A percentile compares a stretch with the other conserved stretches of the same genome.
Conservation (phyloP, 2,113 vertebrate species). For the Ramphastos sulfuratus region DNA sequence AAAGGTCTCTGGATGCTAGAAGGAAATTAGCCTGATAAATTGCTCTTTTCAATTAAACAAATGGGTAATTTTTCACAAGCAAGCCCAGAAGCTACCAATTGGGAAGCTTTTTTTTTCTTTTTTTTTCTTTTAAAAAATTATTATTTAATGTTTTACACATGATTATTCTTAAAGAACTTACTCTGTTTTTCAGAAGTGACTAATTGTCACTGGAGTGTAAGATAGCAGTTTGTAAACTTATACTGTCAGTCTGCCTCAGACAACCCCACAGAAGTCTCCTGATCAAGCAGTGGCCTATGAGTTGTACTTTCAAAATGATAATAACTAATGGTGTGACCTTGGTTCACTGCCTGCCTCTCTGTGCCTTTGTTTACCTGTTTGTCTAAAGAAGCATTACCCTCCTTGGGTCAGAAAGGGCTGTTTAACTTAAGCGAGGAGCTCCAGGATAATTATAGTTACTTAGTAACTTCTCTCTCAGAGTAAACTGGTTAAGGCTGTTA, state of each 20-base stretch:
- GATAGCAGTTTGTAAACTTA: not conserved
- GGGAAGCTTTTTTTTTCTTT: not conserved
- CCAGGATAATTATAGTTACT: slow-evolving; percentile 57
- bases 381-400: not conserved
- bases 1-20: slow-evolving; percentile 62
- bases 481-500: slow-evolving; percentile 8
- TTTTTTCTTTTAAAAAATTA: not conserved
- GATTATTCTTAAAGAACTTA: not conserved
- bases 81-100: not conserved
- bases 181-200: not conserved
- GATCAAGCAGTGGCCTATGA: not conserved
- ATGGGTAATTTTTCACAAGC: slow-evolving; percentile 20
- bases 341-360: not conserved
- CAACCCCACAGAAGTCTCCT: not conserved
- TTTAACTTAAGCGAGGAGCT: slow-evolving; percentile 31
- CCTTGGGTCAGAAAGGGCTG: slow-evolving; percentile 27
- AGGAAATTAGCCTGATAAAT: slow-evolving; percentile 54
- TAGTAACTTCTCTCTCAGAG: slow-evolving; percentile 30
- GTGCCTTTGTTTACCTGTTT: slow-evolving; percentile 28
- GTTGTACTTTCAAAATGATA: not conserved
- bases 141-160: not conserved
- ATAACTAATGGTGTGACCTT: not conserved
- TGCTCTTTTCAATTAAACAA: slow-evolving; percentile 38
- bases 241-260: not conserved
- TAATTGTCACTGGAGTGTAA: not conserved